A percentile compares a stretch with the other conserved stretches of the same genome.
phyloP scores from a whole-genome alignment of 2,113 vertebrate species.

The Passerina amoena region DNA sequence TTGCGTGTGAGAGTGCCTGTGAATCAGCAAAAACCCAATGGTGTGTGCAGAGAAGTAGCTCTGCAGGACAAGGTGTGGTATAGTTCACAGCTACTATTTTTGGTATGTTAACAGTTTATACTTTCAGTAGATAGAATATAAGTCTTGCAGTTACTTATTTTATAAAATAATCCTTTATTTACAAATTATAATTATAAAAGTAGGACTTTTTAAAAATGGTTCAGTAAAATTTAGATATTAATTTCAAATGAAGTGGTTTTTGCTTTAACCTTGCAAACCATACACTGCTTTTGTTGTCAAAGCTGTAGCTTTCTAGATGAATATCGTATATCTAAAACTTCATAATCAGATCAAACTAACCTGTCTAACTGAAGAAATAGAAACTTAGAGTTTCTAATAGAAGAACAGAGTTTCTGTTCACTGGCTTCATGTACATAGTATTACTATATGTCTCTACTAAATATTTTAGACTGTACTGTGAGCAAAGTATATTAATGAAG shows the following conservation, averaged over 20 bases:
- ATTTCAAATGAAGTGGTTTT: background rate
- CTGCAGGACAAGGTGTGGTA: background rate
- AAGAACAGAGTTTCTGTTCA: background rate
- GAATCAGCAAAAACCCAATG: background rate
- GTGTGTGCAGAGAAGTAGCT: background rate
- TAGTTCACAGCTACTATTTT: background rate
- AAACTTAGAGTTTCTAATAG: background rate
- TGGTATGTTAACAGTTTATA: background rate
- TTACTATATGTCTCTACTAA: background rate
- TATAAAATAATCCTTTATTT: background rate
- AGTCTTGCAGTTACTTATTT: background rate
- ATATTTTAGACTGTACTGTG: background rate
- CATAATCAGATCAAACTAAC: background rate
- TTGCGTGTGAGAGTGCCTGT: background rate
- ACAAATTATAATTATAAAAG: background rate
- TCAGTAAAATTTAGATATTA: background rate
- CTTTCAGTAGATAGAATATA: background rate
- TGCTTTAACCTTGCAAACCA: background rate
- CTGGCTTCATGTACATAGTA: background rate
- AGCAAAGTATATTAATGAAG: background rate
- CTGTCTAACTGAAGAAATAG: background rate
- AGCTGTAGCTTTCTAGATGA: background rate
- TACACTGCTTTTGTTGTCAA: background rate
- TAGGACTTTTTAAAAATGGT: background rate
- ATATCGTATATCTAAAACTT: accelerated